Percentiles rank a stretch among this genome's conserved stretches.
These are phyloP conservation scores for Lycodopsis pacificus DNA, from an alignment of 2,797 vertebrate species.

Conservation along the genomic window DNA sequence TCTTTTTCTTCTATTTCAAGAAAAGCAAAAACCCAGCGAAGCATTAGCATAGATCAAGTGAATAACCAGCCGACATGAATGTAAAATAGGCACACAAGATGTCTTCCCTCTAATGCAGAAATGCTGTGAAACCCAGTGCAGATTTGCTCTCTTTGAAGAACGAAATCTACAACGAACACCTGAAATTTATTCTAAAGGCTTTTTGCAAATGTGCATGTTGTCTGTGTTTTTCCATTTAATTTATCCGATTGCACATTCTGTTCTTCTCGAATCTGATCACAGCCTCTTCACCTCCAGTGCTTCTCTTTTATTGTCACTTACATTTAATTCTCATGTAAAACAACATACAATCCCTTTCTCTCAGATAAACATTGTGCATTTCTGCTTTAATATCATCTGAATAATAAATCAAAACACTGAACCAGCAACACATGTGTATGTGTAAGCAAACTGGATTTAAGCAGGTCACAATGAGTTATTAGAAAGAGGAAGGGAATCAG, in stretches of 20 bases:
- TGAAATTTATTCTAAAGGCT: slow-evolving; percentile 29
- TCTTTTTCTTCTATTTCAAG: slow-evolving; percentile 47
- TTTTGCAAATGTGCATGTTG: slow-evolving; percentile 29
- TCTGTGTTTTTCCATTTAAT: slow-evolving; percentile 34
- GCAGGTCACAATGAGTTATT: neutral
- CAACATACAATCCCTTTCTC: slow-evolving; percentile 37
- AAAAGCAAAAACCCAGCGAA: slow-evolving; percentile 36
- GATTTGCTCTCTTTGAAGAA: slow-evolving; percentile 48
- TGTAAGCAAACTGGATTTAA: slow-evolving; percentile 22
- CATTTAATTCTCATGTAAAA: slow-evolving; percentile 48
- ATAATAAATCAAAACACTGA: slow-evolving; percentile 47
- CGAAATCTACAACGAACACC: slow-evolving; percentile 40
- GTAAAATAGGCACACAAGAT: slow-evolving; percentile 55
- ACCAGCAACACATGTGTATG: slow-evolving; percentile 24
- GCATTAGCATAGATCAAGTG: slow-evolving; percentile 73
- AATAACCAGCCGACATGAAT: slow-evolving; percentile 63
- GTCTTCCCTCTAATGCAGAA: slow-evolving; percentile 30
- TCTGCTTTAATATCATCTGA: slow-evolving; percentile 34
- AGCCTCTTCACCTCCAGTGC: slow-evolving; percentile 26
- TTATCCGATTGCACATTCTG: slow-evolving; percentile 57
- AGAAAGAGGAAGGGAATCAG: too few species aligned
- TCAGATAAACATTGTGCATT: slow-evolving; percentile 43
- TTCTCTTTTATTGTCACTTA: slow-evolving; percentile 24
- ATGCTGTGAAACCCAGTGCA: slow-evolving; percentile 17
- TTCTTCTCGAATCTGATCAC: slow-evolving; percentile 54